Evolutionary conservation across 2,797 vertebrate species (phyloP), one percentile per base, ranked within the genome.

Genomic region (Galago senegalensis): DNA sequence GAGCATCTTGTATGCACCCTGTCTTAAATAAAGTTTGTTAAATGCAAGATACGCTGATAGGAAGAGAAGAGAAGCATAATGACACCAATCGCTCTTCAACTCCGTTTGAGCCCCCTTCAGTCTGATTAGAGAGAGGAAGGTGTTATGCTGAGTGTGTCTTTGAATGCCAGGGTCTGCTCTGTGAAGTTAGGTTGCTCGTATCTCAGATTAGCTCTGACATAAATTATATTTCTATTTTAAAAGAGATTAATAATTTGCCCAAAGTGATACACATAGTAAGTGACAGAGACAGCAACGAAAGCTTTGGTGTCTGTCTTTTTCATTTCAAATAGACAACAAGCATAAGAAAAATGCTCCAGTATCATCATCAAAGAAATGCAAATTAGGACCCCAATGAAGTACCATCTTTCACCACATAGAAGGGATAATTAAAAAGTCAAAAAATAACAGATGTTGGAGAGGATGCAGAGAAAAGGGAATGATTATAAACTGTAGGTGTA

Each of bases 191-290:
- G 5, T 46, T 20, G 9, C 70, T 73, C 65, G 49, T 43, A 85
- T 93, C 60, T 95, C 49, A 86, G 27, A 81, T 85, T 89, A 91
- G 11, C 29, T 37, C 63, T 40, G 20, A 11, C 8, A 56, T 60
- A 75, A 82, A 86, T 58, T 86, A 9, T 23, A 77, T 84, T 53
- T 94, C 76, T 58, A 94, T 87, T 90, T 96, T 76, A 70, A 91
- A 93, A 61, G 3, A 89, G 7, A 9, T 91, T 92, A 86, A 89
- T 82, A 87, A 89, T 75, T 67, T 91, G 81, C 49, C 61, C 31
- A 84, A 94, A 90, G 43, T 16, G 40, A 92, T 25, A 86, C 10
- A 43, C 18, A 12, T 49, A 83, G 5, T 27, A 76, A 92, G n/a
- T 67, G 70, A 96, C 27, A 86, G 46, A 37, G 1, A 31, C 73